phyloP scores from a whole-genome alignment of 2,888 invertebrate species.

The Physocephala rufipes region DNA sequence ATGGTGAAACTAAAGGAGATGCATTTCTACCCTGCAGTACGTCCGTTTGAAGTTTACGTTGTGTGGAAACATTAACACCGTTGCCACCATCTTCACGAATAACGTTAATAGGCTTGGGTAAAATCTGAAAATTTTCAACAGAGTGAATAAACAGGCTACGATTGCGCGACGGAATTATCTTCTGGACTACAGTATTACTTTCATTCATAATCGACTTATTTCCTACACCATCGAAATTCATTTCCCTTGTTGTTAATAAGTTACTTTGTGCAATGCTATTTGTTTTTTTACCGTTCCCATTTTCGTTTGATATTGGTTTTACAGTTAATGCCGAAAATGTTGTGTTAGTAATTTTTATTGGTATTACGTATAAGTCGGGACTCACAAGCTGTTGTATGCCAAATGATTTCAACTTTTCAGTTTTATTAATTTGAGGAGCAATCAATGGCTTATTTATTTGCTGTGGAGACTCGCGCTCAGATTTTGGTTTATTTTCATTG shows the following conservation, averaged over 20 bases:
- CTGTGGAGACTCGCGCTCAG: slow-evolving; percentile 38
- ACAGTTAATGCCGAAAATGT: slow-evolving; percentile 5
- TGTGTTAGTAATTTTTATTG: slow-evolving; percentile 59
- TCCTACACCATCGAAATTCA: slow-evolving; percentile 30
- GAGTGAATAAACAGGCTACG: slow-evolving; percentile 63
- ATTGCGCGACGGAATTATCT: slow-evolving; percentile 49
- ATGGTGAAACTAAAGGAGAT: slow-evolving; percentile 57
- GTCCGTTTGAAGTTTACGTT: slow-evolving; percentile 40
- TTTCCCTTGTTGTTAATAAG: slow-evolving; percentile 10
- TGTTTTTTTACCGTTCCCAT: slow-evolving; percentile 11
- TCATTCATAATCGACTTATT: slow-evolving; percentile 36
- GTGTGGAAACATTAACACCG: slow-evolving; percentile 36
- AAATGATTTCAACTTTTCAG: slow-evolving; percentile 59
- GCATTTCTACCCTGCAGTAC: slow-evolving; percentile 43
- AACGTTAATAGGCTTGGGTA: slow-evolving; percentile 55
- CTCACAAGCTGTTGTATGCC: slow-evolving; percentile 64
- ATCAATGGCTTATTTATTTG: slow-evolving; percentile 48
- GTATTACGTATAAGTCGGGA: slow-evolving; percentile 64
- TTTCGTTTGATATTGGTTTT: slow-evolving; percentile 5
- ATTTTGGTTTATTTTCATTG: slow-evolving; percentile 48
- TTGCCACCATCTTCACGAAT: slow-evolving; percentile 40
- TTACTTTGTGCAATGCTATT: background rate
- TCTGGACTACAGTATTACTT: slow-evolving; percentile 38
- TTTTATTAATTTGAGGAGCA: slow-evolving; percentile 51
- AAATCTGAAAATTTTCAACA: slow-evolving; percentile 67